Percentiles rank a stretch among this genome's conserved stretches.
Conservation (phyloP, 1,140 invertebrate species). For the Lasioglossum baleicum region DNA sequence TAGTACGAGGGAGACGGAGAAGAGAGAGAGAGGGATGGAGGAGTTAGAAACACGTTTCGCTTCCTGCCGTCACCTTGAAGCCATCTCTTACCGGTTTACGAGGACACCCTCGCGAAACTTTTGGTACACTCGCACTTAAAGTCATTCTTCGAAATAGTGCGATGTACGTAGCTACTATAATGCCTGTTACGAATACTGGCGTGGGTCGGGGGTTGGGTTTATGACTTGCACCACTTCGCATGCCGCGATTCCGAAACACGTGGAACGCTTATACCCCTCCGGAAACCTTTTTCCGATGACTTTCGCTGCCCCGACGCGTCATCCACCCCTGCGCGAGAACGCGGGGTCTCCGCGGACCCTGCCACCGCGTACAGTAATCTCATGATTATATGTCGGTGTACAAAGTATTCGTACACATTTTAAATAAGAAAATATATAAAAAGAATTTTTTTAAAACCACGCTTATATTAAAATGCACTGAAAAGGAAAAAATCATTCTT, state of each 20-base stretch:
- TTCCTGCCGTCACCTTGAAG: constrained; percentile 58
- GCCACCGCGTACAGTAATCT: too few relatives aligned
- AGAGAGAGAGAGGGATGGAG: background rate
- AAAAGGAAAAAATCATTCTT: too few relatives aligned
- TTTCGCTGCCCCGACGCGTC: background rate
- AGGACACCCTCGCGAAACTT: constrained; percentile 49
- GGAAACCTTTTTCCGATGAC: constrained; percentile 49
- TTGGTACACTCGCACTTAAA: constrained; percentile 56
- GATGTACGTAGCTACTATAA: constrained; percentile 47
- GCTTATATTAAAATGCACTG: too few relatives aligned
- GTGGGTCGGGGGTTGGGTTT: constrained; percentile 35
- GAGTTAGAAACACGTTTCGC: constrained; percentile 59
- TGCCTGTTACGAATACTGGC: constrained; percentile 53
- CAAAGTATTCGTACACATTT: too few relatives aligned
- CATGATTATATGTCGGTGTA: too few relatives aligned
- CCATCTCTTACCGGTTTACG: constrained; percentile 63
- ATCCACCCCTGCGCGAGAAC: background rate
- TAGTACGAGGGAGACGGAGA: constrained; percentile 17
- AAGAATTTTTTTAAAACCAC: too few relatives aligned
- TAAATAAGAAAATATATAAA: too few relatives aligned
- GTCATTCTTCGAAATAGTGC: constrained; percentile 61
- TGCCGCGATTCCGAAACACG: constrained; percentile 43
- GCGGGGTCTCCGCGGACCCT: background rate
- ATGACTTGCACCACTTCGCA: constrained; percentile 55
- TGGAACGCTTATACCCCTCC: constrained; percentile 53